phyloP scores from a whole-genome alignment of 2,797 vertebrate species.

The Phalloptychus januarius region DNA sequence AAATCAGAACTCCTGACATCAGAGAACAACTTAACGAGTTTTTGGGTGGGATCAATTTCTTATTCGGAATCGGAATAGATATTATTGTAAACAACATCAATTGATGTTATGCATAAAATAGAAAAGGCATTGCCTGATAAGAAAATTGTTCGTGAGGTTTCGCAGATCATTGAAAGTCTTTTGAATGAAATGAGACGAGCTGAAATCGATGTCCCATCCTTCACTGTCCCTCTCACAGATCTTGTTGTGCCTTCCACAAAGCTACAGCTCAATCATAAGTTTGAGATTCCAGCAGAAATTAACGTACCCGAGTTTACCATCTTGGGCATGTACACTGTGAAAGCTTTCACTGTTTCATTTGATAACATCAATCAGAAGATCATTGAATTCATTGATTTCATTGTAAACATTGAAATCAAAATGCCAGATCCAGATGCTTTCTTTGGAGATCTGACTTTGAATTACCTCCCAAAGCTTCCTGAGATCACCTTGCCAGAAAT shows the following conservation, averaged over 20 bases:
- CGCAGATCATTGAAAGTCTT: slow-evolving; percentile 68
- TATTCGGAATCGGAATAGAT: slow-evolving; percentile 61
- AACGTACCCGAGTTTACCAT: slow-evolving; percentile 88
- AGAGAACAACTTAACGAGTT: slow-evolving; percentile 60
- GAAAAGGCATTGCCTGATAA: slow-evolving; percentile 54
- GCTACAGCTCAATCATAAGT: slow-evolving; percentile 79
- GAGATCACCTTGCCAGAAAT: slow-evolving; percentile 85
- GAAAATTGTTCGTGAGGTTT: slow-evolving; percentile 74
- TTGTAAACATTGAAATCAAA: slow-evolving; percentile 82
- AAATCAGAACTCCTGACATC: slow-evolving; percentile 81
- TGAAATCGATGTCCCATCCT: slow-evolving; percentile 83
- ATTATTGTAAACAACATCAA: slow-evolving; percentile 64
- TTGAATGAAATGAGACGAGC: slow-evolving; percentile 77
- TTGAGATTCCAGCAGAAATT: slow-evolving; percentile 84
- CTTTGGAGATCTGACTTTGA: slow-evolving; percentile 83
- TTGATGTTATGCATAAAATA: slow-evolving; percentile 17
- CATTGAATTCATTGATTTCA: slow-evolving; percentile 82
- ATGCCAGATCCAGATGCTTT: slow-evolving; percentile 77
- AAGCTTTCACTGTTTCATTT: slow-evolving; percentile 84
- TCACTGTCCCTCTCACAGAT: slow-evolving; percentile 88
- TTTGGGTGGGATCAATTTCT: slow-evolving; percentile 66
- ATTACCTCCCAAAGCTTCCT: slow-evolving; percentile 81
- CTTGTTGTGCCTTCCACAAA: slow-evolving; percentile 83
- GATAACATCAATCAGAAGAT: slow-evolving; percentile 86
- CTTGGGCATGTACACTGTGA: slow-evolving; percentile 78